Evolutionary conservation across 2,797 vertebrate genomes (phyloP), one percentile per base, ranked within the genome.

Genomic region (Oryzias sinensis): DNA sequence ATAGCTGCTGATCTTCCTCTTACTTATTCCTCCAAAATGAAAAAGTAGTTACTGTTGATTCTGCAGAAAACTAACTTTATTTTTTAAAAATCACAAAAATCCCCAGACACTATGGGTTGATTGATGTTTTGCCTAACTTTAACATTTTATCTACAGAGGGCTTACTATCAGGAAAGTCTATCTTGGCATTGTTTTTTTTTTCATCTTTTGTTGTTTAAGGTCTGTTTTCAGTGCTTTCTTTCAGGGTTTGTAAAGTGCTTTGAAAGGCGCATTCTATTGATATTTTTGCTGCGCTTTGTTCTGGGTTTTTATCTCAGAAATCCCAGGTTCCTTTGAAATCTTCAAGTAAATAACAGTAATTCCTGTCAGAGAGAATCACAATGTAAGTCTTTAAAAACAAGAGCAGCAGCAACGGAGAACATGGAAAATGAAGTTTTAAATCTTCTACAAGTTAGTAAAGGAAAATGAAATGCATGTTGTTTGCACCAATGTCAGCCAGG

Each of bases 1-100:
- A 68, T 79, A 76, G 70, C 67, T 79, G 65, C 69, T 68, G 67
- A 56, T 75, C 16, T 53, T 69, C 58, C 56, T 79, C 69, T 87
- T 76, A 69, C 64, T 84, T 80, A 80, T 80, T 56, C 54, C 24
- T 65, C 62, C 62, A 50, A 70, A 74, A 74, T 57, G 68, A 46
- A 64, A 75, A 80, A 62, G 50, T 44, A 46, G 68, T 77, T 66
- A 44, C 61, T 37, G 22, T 77, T 78, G 56, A 69, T 68, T 64
- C 17, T 47, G 58, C 33, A 55, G 56, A 61, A 74, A 73, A 51
- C 8, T 50, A 72, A 54, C 44, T 42, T 42, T 56, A 49, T 41
- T 68, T 74, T 65, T 62, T 37, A 58, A 22, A 61, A 67, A 43
- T 53, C 62, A 52, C 48, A 11, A 9, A 33, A 33, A 33, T 33